These are phyloP conservation scores for Alectura lathami DNA, from an alignment of 2,113 vertebrate species.

Conservation along the genomic window DNA sequence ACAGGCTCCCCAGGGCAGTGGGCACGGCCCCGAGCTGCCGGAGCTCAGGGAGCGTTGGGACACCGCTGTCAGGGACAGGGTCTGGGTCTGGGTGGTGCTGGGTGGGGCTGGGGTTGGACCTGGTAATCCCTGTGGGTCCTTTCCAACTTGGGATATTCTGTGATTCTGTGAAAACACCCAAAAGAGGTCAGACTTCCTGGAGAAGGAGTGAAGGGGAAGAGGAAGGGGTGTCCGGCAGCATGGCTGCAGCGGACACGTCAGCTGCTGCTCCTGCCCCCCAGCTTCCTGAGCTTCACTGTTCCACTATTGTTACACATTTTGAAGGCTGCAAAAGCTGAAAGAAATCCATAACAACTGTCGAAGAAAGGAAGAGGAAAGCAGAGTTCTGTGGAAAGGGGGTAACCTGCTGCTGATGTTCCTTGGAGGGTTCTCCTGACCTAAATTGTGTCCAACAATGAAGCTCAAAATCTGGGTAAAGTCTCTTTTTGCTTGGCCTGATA, in stretches of 20 bases:
- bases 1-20: too few species aligned
- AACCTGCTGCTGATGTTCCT: background rate
- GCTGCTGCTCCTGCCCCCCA: background rate
- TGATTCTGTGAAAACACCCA: background rate
- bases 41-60: too few species aligned
- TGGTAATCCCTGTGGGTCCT: too few species aligned
- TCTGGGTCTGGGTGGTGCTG: background rate
- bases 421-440: background rate
- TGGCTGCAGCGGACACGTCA: background rate
- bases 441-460: background rate
- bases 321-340: background rate
- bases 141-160: background rate
- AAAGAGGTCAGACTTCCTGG: slow-evolving; percentile 9
- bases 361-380: background rate
- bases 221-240: background rate
- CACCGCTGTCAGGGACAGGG: too few species aligned
- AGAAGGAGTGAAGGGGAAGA: background rate
- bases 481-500: background rate
- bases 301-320: background rate
- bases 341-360: background rate
- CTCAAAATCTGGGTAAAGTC: background rate
- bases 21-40: too few species aligned
- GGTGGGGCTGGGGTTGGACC: too few species aligned
- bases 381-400: background rate
- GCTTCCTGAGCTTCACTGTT: background rate